A percentile compares a stretch with the other conserved stretches of the same genome.
Evolutionary conservation across 2,888 invertebrate genomes (phyloP).

Genomic region (Drosophila diplacantha): DNA sequence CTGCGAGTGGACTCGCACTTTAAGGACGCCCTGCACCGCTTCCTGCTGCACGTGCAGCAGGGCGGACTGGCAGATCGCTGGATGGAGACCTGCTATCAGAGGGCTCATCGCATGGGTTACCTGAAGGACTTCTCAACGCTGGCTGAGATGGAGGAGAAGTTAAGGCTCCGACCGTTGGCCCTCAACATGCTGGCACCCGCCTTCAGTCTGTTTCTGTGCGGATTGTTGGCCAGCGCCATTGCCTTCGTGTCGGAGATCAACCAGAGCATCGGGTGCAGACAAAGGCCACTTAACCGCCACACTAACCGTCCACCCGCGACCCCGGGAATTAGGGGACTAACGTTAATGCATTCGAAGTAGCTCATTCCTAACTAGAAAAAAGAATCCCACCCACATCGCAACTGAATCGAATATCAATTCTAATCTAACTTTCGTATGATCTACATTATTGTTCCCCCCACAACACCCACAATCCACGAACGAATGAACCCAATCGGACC

Average conservation of each 20-base stretch:
- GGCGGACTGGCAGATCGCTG: slow-evolving; percentile 45
- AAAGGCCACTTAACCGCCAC: slow-evolving; percentile 23
- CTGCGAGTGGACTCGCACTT: slow-evolving; percentile 64
- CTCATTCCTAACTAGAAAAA: slow-evolving; percentile 43
- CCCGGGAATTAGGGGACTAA: slow-evolving; percentile 4
- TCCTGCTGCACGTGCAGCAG: slow-evolving; percentile 45
- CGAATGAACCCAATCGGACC: slow-evolving; percentile 41
- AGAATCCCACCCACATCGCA: neutral
- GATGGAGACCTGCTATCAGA: slow-evolving; percentile 31
- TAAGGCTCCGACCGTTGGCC: slow-evolving; percentile 24
- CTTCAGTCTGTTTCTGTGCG: slow-evolving; percentile 47
- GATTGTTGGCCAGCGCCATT: slow-evolving; percentile 37
- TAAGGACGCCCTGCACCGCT: slow-evolving; percentile 45
- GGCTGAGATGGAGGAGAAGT: slow-evolving; percentile 15
- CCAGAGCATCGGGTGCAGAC: slow-evolving; percentile 14
- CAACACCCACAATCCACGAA: slow-evolving; percentile 39
- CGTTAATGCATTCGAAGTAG: slow-evolving; percentile 45
- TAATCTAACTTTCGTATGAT: slow-evolving; percentile 42
- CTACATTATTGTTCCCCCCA: slow-evolving; percentile 51
- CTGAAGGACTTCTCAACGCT: slow-evolving; percentile 47
- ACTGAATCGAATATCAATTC: slow-evolving; percentile 26
- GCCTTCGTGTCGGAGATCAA: slow-evolving; percentile 47
- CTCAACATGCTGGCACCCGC: slow-evolving; percentile 39
- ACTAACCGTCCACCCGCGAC: slow-evolving; percentile 54
- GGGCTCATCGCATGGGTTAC: slow-evolving; percentile 46